Evolutionary conservation across 2,797 vertebrate species (phyloP).

Genomic region (Anabacerthia variegaticeps): DNA sequence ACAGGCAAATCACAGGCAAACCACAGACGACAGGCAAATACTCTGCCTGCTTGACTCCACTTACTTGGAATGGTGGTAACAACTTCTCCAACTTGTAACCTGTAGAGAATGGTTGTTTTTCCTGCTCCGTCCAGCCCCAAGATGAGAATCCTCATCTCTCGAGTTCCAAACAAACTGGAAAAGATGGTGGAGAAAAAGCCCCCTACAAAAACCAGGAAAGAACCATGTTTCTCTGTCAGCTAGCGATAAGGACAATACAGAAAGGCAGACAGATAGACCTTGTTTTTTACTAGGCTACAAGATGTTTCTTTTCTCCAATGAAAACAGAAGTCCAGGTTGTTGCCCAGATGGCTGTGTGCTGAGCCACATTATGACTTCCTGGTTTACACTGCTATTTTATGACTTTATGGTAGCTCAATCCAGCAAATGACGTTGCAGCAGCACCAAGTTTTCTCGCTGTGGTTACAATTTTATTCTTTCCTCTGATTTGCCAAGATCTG

Average conservation of each 20-base stretch:
- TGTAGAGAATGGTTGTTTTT: slow-evolving; percentile 97
- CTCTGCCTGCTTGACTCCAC: slow-evolving; percentile 25
- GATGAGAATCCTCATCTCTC: slow-evolving; percentile 98
- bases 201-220: slow-evolving; percentile 75
- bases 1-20: neutral
- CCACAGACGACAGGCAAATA: neutral
- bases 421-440: neutral
- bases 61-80: slow-evolving; percentile 98
- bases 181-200: slow-evolving; percentile 95
- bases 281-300: neutral
- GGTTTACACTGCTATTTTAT: neutral
- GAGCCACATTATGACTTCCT: neutral
- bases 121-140: slow-evolving; percentile 96
- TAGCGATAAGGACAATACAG: neutral
- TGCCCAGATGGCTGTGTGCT: neutral
- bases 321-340: neutral
- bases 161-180: slow-evolving; percentile 92
- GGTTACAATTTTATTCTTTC: neutral
- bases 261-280: neutral
- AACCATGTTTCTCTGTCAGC: neutral
- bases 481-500: neutral
- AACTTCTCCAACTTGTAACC: slow-evolving; percentile 97
- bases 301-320: neutral
- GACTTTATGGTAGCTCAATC: neutral
- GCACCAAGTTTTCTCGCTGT: neutral